phyloP scores from a whole-genome alignment of 2,113 vertebrate genomes.

The Pandion haliaetus region DNA sequence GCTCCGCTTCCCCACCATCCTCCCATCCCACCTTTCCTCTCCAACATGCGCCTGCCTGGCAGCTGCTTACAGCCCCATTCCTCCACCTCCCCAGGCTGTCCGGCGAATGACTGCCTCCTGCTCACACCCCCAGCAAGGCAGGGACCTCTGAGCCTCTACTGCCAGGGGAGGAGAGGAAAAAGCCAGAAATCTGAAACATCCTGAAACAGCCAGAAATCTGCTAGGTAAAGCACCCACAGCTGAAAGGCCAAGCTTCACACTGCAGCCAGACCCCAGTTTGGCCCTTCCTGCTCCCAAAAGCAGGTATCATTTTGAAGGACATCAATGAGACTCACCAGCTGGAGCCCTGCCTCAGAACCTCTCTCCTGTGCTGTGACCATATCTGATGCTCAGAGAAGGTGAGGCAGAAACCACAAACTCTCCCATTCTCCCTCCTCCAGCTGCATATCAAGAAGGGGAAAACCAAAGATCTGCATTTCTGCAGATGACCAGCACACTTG shows the following conservation, averaged over 20 bases:
- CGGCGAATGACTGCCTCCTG: neutral
- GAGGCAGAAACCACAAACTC: neutral
- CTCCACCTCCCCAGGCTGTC: neutral
- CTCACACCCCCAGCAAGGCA: neutral
- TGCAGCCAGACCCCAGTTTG: neutral
- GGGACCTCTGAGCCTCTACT: neutral
- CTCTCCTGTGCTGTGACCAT: neutral
- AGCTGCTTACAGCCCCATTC: neutral
- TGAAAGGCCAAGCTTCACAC: neutral
- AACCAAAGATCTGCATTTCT: neutral
- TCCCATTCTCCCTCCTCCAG: neutral
- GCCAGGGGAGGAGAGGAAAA: neutral
- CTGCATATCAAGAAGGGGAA: neutral
- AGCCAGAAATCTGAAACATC: neutral
- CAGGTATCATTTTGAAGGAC: neutral
- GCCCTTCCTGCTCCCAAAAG: neutral
- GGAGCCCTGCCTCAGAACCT: neutral
- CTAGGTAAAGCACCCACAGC: neutral
- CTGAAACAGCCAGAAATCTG: neutral
- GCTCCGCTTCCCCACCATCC: neutral
- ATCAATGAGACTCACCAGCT: neutral
- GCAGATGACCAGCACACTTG: neutral
- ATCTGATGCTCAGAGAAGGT: neutral
- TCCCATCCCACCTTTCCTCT: neutral
- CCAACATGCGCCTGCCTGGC: fast-evolving